Evolutionary conservation across 2,797 vertebrate species (phyloP), one percentile per base, ranked within the genome.

Genomic region (Brachymystax lenok): DNA sequence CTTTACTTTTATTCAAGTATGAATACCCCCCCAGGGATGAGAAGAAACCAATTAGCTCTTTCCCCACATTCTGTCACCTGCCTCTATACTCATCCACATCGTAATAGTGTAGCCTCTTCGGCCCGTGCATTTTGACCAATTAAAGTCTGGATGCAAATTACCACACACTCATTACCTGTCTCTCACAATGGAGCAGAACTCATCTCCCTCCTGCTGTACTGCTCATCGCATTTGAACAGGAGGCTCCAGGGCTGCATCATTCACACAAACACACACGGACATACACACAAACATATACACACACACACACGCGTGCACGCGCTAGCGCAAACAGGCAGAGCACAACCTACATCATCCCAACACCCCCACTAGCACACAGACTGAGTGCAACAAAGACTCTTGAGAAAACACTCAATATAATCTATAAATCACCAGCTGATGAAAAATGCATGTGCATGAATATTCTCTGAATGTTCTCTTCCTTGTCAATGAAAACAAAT

Each of bases 111-210:
- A 89, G 89, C 83, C 87, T 90, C 86, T 88, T 82, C 85, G 88
- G 82, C 69, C 83, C 61, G 78, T 85, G 79, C 87, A 80, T 91
- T 92, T 86, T 88, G 88, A 90, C 87, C 89, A 91, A 92, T 91
- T 91, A 84, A 76, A 84, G 77, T 82, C 82, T 85, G 78, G 84
- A 89, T 84, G 83, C 90, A 88, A 79, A 87, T 92, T 86, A 91
- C 81, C 86, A 85, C 83, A 85, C 78, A 81, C 82, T 92, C 85
- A 93, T 91, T 88, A 90, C 83, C 86, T 83, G 79, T 82, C 83
- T 82, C 74, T 84, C 85, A 84, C 83, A 77, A 80, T 77, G 66
- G 76, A 72, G 67, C 56, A 24, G 51, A 46, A 33, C 61, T 69
- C 78, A 77, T 67, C 66, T 16, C 66, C 28, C 13, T 67, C 13